phyloP scores from a whole-genome alignment of 2,888 invertebrate genomes.

The Stenodema calcarata region DNA sequence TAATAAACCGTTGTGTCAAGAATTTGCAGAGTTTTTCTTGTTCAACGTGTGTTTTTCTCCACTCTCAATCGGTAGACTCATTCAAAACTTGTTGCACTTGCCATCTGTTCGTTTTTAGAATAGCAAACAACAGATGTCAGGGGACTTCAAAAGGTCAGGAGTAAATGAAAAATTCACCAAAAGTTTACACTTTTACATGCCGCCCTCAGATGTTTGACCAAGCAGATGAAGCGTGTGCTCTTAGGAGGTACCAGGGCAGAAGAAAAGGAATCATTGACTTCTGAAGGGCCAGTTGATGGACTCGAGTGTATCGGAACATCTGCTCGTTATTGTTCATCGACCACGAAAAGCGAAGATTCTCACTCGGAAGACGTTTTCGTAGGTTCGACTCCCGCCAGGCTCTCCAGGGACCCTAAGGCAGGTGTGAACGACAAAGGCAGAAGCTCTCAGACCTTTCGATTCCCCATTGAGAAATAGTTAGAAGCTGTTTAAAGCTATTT shows the following conservation, averaged over 20 bases:
- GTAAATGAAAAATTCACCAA: not conserved
- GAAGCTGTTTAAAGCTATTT: constrained; percentile 43
- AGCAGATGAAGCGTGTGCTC: constrained; percentile 40
- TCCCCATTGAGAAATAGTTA: constrained; percentile 39
- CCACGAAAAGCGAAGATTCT: not conserved
- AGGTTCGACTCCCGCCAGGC: not conserved
- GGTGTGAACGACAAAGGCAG: constrained; percentile 12
- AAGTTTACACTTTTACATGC: not conserved
- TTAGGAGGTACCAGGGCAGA: not conserved
- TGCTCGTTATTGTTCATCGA: constrained; percentile 28
- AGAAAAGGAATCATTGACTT: constrained; percentile 42
- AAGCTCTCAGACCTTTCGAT: not conserved
- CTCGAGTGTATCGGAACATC: constrained; percentile 18
- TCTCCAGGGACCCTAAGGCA: constrained; percentile 14
- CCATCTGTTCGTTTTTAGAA: not conserved
- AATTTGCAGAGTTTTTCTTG: not conserved
- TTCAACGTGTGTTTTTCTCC: not conserved
- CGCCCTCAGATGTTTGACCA: constrained; percentile 14
- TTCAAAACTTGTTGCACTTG: constrained; percentile 17
- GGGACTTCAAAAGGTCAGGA: not conserved
- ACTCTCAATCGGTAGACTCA: not conserved
- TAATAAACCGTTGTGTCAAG: not conserved
- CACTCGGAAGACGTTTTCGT: not conserved
- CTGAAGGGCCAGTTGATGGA: constrained; percentile 43
- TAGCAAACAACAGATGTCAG: not conserved